A percentile compares a stretch with the other conserved stretches of the same genome.
These are phyloP conservation scores for Rhegmatorhina hoffmannsi DNA, from an alignment of 2,113 vertebrate genomes.

Conservation along the genomic window DNA sequence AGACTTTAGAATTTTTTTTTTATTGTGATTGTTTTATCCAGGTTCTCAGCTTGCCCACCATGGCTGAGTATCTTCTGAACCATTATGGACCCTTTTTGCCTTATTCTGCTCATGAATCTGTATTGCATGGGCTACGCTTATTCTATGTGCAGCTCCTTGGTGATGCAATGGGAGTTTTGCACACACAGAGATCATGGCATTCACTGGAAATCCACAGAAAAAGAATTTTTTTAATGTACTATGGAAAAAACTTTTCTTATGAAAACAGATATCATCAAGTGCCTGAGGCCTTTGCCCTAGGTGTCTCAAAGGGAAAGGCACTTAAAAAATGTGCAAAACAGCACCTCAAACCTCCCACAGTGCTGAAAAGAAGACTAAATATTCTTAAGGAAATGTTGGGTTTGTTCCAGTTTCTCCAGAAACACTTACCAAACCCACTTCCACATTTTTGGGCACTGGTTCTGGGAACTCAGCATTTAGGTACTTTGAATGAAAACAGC, in stretches of 20 bases:
- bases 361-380: slow-evolving; percentile 65
- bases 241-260: slow-evolving; percentile 36
- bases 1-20: not conserved
- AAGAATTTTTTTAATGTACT: not conserved
- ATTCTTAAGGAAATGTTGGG: slow-evolving; percentile 37
- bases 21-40: not conserved
- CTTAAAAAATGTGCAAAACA: slow-evolving; percentile 65
- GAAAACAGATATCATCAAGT: slow-evolving; percentile 59
- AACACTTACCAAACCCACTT: slow-evolving; percentile 63
- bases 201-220: not conserved
- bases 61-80: not conserved
- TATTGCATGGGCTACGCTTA: not conserved
- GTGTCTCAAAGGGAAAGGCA: slow-evolving; percentile 55
- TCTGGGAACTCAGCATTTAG: slow-evolving; percentile 64
- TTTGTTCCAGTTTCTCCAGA: slow-evolving; percentile 40
- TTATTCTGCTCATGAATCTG: not conserved
- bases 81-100: not conserved
- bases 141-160: not conserved
- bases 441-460: slow-evolving; percentile 38
- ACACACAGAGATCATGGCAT: not conserved
- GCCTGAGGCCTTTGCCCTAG: slow-evolving; percentile 58
- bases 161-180: not conserved
- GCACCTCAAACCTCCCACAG: slow-evolving; percentile 63
- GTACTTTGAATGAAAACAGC: slow-evolving; percentile 52
- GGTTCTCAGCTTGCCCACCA: not conserved